These are phyloP conservation scores for Semnornis frantzii DNA, from an alignment of 2,113 vertebrate genomes.

Conservation along the genomic window DNA sequence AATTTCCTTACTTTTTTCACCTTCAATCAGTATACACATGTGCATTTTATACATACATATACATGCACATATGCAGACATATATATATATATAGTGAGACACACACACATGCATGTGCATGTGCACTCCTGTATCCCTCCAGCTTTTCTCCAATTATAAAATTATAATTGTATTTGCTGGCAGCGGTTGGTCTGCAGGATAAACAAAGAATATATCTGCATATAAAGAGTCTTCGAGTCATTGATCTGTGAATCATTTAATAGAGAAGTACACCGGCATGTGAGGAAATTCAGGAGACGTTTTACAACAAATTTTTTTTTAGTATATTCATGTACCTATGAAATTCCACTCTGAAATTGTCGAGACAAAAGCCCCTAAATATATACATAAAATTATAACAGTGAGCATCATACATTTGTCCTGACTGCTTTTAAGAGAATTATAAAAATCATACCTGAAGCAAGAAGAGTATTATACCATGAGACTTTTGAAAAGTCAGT, in stretches of 20 bases:
- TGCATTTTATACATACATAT: not conserved
- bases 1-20: not conserved
- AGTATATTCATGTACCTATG: not conserved
- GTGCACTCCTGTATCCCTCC: not conserved
- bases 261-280: not conserved
- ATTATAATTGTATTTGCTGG: constrained; percentile 29
- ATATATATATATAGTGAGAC: rapidly evolving
- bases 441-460: not conserved
- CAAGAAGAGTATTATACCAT: not conserved
- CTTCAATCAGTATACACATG: not conserved
- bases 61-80: no score
- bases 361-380: not conserved
- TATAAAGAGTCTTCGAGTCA: constrained; percentile 39
- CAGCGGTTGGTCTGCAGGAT: constrained; percentile 46
- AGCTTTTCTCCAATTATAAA: constrained; percentile 25
- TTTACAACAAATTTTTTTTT: not conserved
- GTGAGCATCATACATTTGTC: not conserved
- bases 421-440: not conserved
- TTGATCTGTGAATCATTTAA: constrained; percentile 34
- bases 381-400: not conserved
- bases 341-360: not conserved
- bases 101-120: rapidly evolving
- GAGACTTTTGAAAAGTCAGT: not conserved
- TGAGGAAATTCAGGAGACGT: not conserved
- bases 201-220: constrained; percentile 51